Evolutionary conservation across 1,140 invertebrate genomes (phyloP), one percentile per base, ranked within the genome.

Genomic region (Dendrolimus kikuchii): DNA sequence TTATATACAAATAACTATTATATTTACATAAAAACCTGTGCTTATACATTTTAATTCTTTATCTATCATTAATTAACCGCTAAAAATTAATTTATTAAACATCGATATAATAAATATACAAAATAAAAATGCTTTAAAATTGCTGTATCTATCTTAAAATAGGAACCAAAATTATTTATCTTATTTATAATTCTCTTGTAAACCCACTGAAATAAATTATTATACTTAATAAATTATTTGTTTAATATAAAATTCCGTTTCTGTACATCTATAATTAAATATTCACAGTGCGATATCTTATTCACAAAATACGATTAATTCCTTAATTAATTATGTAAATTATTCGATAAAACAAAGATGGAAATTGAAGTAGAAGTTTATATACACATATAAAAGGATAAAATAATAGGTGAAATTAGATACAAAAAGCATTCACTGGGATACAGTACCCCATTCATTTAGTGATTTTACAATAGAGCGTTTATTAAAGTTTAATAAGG

Each of bases 101-200:
- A 23, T 23, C 23, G 23, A 23, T 62, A 60, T 63, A 77, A 81
- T 78, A 74, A 77, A 77, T 77, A 79, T 67, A 77, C 64, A 70
- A 66, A 73, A 68, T 57, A 64, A 74, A 71, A 68, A 60, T 59
- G 57, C 51, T 60, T 51, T 46, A 60, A 68, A 69, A 44, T 37
- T 9, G 23, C 56, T 59, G 55, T 55, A 48, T 71, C 64, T 78
- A 81, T 80, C 75, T 83, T 83, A 83, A 74, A 73, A 81, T 86
- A 86, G 82, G 82, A 86, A 86, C 82, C 80, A 83, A 86, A 84
- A 79, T 68, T 67, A 69, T 61, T 58, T 52, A 64, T 68, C 55
- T 57, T 68, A 56, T 55, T 57, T 66, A 68, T 51, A 62, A 70
- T 57, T 43, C 58, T 62, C 47, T 57, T 48, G 10, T 62, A 60